A percentile compares a stretch with the other conserved stretches of the same genome.
phyloP scores from a whole-genome alignment of 2,797 vertebrate genomes.

The Danio jaintianensis region DNA sequence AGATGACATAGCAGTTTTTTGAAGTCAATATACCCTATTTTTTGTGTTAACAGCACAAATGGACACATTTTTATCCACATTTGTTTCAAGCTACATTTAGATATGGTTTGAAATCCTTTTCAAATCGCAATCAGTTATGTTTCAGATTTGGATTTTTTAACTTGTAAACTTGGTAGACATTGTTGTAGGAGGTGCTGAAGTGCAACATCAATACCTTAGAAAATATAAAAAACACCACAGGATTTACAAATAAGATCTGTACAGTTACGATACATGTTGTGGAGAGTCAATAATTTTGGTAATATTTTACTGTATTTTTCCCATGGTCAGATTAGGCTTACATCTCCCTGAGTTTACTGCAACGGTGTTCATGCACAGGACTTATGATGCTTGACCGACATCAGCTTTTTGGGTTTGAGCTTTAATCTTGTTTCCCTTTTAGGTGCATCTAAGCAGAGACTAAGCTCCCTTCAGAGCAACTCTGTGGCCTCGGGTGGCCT shows the following conservation, averaged over 20 bases:
- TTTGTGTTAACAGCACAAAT: not conserved
- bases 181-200: not conserved
- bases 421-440: slow-evolving; percentile 66
- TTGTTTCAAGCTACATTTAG: not conserved
- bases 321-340: no score
- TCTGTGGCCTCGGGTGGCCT: slow-evolving; percentile 73
- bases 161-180: not conserved
- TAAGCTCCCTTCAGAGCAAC: slow-evolving; percentile 90
- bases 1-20: not conserved
- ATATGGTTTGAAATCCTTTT: not conserved
- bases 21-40: not conserved
- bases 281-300: not conserved
- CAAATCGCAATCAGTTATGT: not conserved
- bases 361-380: not conserved
- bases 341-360: no score
- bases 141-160: not conserved
- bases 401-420: not conserved
- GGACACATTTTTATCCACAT: not conserved
- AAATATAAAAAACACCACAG: no score
- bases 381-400: not conserved
- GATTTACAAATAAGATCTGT: not conserved
- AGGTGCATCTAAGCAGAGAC: slow-evolving; percentile 96
- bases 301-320: no score
- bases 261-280: not conserved
- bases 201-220: not conserved